A percentile compares a stretch with the other conserved stretches of the same genome.
Conservation (phyloP, 2,113 vertebrate genomes). For the Oreochromis spilurus region DNA sequence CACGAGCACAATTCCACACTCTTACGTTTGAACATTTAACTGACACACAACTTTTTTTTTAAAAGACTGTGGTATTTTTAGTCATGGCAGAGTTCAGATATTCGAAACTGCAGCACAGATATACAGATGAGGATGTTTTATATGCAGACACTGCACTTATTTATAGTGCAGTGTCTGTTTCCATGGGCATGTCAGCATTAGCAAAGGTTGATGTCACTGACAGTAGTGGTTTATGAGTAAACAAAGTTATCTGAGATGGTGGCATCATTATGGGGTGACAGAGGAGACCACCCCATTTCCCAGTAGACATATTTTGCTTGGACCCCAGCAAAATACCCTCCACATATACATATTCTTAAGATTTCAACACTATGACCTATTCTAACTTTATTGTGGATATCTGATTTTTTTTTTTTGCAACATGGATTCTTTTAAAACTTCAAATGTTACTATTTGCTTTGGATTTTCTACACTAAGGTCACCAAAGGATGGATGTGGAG, state of each 20-base stretch:
- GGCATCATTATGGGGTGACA: not conserved
- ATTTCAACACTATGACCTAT: rapidly evolving
- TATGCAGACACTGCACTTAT: not conserved
- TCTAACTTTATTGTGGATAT: not conserved
- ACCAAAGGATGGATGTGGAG: not conserved
- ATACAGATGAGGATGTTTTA: not conserved
- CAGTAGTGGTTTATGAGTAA: not conserved
- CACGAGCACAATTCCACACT: not conserved
- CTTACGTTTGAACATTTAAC: not conserved
- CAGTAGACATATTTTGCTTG: not conserved
- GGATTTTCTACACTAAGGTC: not conserved
- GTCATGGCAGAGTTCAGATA: not conserved
- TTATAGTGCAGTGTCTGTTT: not conserved
- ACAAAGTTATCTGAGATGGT: not conserved
- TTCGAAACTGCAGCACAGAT: not conserved
- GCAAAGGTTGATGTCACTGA: not conserved
- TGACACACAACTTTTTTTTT: not conserved
- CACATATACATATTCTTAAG: not conserved
- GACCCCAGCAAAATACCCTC: not conserved
- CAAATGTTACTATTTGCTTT: not conserved
- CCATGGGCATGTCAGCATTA: not conserved
- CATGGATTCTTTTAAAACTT: not conserved
- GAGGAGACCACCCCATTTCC: not conserved
- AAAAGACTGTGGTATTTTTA: not conserved
- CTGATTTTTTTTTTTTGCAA: rapidly evolving